Evolutionary conservation across 1,140 invertebrate species (phyloP), one percentile per base, ranked within the genome.

Genomic region (Lycorma delicatula): DNA sequence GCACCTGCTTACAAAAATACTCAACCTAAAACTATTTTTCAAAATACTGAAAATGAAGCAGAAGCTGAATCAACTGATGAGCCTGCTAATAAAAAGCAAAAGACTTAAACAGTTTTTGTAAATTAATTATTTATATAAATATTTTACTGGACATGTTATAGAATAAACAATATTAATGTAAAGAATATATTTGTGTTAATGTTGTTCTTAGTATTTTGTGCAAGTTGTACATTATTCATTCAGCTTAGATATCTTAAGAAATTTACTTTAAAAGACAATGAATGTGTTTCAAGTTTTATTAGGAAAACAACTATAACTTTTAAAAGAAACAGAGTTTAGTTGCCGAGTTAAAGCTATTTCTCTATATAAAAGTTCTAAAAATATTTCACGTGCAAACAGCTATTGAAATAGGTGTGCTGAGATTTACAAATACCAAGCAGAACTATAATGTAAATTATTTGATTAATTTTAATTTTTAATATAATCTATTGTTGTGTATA

Each of bases 1-100:
- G 70, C 78, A 4, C 82, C 81, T 36, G 82, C 82, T 3, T 84
- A 84, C 66, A 65, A 66, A 47, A 73, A 73, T 51, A 81, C 77
- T 44, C 80, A 82, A 61, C 81, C 81, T 28, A 71, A 73, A 50
- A 67, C 76, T 11, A 74, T 82, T 44, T 81, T 82, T 63, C 72
- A 75, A 59, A 64, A 67, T 13, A 63, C 70, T 47, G 68, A 75
- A 61, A 66, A 68, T 6, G 69, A 71, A 20, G 72, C 70, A 34
- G 64, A 64, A 16, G 27, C 55, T 29, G 57, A 46, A 26, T 34
- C 26, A 23, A 38, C 29, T 18, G 60, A 58, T 38, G 59, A 63
- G 34, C 63, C 60, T 12, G 25, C 29, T 20, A 48, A 49, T 16
- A 64, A 64, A 20, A 64, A 64, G 53, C 36, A 50, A 6, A 63